Base-by-base conservation (phyloP, 1,140 invertebrate genomes). In the Helicoverpa zea region DNA sequence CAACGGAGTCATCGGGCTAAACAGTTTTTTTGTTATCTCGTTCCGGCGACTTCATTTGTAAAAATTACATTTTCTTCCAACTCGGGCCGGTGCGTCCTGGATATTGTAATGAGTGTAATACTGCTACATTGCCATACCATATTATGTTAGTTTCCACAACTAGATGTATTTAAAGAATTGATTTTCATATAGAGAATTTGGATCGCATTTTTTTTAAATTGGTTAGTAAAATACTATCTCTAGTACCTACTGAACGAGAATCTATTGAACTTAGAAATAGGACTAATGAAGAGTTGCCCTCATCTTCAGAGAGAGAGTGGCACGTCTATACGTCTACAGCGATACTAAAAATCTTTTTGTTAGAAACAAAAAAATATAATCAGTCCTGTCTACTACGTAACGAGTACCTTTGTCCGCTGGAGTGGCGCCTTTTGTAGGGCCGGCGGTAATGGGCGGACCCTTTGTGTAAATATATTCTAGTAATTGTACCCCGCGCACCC, bases 381-480 rank as follows among this genome's bases (percentile, higher is more conserved):
- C 89, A 90, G 87, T 88, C 83, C 81, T 90, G 83, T 84, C 83
- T 84, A 83, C 64, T 79, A 86, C 82, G 78, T 84, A 87, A 83
- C 81, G 84, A 82, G 81, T 80, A 77, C 81, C 89, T 89, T 92
- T 92, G 87, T 91, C 84, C 84, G 75, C 59, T 56, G 72, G 76
- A 86, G 86, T 64, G 83, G 83, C 79, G 83, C 83, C 74, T 80
- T 85, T 87, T 87, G 84, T 87, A 81, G 58, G 82, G 83, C 35
- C 74, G 75, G 61, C 79, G 74, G 74, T 83, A 87, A 89, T 85
- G 82, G 87, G 76, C 75, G 82, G 79, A 61, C 84, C 86, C 83
- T 87, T 88, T 90, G 86, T 91, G 84, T 84, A 87, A 85, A 91
- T 89, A 90, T 90, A 87, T 89, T 88, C 83, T 84, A 80, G 84